Conservation (phyloP, 2,113 vertebrate genomes). For the Brachypodius melanocephalos region DNA sequence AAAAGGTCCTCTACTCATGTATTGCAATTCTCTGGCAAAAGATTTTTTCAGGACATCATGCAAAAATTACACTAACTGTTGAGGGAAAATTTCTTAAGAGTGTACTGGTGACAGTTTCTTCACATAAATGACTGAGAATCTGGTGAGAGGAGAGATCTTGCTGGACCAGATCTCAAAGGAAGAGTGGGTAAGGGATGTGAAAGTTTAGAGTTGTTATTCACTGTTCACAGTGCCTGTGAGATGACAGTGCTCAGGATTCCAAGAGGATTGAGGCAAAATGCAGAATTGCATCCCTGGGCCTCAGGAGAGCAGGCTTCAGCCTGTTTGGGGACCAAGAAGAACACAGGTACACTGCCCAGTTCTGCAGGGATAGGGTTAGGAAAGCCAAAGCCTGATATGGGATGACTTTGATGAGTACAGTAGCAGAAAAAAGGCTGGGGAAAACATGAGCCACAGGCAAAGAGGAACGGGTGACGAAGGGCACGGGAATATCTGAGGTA, state of each 20-base stretch:
- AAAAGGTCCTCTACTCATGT: neutral
- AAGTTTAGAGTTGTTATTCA: neutral
- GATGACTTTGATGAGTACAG: neutral
- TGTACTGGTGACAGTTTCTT: neutral
- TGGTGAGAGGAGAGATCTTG: neutral
- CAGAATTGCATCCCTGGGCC: fast-evolving
- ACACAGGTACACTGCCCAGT: fast-evolving
- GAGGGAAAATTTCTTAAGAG: neutral
- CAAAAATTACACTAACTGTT: neutral
- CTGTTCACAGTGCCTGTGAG: neutral
- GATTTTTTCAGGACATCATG: neutral
- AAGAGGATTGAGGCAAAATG: neutral
- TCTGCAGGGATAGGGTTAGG: neutral
- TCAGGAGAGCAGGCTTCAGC: neutral
- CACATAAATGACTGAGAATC: fast-evolving
- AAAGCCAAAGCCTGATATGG: neutral
- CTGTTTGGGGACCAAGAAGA: neutral
- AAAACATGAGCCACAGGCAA: neutral
- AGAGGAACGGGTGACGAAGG: neutral
- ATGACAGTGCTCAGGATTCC: neutral
- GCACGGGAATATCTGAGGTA: neutral
- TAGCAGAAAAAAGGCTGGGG: neutral
- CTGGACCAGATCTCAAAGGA: neutral
- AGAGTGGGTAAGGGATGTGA: neutral
- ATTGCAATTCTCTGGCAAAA: neutral